Evolutionary conservation across 23 tunicate species (phyloP).

Genomic region (Phallusia fumigata): DNA sequence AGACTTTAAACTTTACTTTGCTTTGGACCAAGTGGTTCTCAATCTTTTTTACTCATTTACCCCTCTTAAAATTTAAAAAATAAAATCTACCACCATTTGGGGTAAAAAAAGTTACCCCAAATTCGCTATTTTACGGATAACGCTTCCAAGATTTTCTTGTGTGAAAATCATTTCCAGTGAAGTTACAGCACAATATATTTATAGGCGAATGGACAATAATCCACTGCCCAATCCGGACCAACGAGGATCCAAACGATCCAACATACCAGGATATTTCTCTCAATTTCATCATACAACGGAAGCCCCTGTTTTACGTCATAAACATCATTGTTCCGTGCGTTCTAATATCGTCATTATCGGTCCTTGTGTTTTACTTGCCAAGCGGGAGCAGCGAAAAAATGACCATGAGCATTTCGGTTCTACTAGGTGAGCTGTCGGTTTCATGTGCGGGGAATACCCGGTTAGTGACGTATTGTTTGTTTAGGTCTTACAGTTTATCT

Average conservation of each 20-base stretch:
- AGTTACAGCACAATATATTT: too few species aligned
- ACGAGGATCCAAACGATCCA: constrained; percentile 39
- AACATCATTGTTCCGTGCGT: constrained; percentile 86
- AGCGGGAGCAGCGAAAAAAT: constrained; percentile 74
- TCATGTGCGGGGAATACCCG: too few species aligned
- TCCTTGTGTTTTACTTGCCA: constrained; percentile 72
- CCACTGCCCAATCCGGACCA: constrained; percentile 78
- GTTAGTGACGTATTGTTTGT: too few species aligned
- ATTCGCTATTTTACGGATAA: too few species aligned
- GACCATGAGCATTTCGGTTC: constrained; percentile 81
- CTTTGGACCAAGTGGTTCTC: too few species aligned
- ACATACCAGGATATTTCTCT: constrained; percentile 63
- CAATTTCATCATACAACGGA: constrained; percentile 65
- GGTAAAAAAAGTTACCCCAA: too few species aligned
- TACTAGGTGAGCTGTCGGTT: constrained; percentile 48
- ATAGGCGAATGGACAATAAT: constrained; percentile 80
- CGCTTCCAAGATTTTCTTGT: too few species aligned
- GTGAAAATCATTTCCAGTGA: too few species aligned
- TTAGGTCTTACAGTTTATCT: constrained; percentile 85
- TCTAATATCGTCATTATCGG: constrained; percentile 77
- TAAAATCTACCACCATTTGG: too few species aligned
- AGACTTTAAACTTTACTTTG: too few species aligned
- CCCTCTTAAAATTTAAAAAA: too few species aligned
- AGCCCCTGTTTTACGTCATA: constrained; percentile 77
- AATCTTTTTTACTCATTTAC: too few species aligned